phyloP scores from a whole-genome alignment of 2,113 vertebrate genomes.

The Capreolus pygargus region DNA sequence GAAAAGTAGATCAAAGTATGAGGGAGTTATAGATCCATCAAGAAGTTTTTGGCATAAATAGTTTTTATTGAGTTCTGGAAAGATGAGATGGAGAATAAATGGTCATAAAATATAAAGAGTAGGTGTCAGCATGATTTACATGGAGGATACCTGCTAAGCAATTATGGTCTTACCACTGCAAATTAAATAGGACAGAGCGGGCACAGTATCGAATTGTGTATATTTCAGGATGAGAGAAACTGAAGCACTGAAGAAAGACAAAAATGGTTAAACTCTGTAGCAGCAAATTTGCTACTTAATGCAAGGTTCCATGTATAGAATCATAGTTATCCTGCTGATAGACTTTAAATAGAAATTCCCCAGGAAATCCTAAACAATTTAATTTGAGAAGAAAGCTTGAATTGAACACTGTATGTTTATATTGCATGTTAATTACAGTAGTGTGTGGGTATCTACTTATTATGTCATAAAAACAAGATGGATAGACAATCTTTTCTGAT shows the following conservation, averaged over 20 bases:
- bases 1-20: constrained; percentile 68
- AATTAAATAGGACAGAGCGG: background rate
- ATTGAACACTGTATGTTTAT: background rate
- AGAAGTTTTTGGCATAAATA: constrained; percentile 50
- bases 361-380: constrained; percentile 26
- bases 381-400: constrained; percentile 31
- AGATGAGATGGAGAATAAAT: constrained; percentile 34
- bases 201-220: background rate
- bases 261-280: background rate
- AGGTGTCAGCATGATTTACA: background rate
- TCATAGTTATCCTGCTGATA: constrained; percentile 1
- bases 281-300: background rate
- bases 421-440: background rate
- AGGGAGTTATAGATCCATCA: constrained; percentile 10
- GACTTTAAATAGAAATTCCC: constrained; percentile 8
- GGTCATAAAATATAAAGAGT: background rate
- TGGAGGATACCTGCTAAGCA: background rate
- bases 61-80: constrained; percentile 50
- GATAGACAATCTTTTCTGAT: background rate
- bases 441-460: background rate
- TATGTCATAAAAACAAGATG: background rate
- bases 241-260: background rate
- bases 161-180: background rate
- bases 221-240: background rate
- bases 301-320: background rate